Percentiles rank a stretch among this genome's conserved stretches.
These are phyloP conservation scores for Passer montanus DNA, from an alignment of 2,113 vertebrate genomes.

Conservation along the genomic window DNA sequence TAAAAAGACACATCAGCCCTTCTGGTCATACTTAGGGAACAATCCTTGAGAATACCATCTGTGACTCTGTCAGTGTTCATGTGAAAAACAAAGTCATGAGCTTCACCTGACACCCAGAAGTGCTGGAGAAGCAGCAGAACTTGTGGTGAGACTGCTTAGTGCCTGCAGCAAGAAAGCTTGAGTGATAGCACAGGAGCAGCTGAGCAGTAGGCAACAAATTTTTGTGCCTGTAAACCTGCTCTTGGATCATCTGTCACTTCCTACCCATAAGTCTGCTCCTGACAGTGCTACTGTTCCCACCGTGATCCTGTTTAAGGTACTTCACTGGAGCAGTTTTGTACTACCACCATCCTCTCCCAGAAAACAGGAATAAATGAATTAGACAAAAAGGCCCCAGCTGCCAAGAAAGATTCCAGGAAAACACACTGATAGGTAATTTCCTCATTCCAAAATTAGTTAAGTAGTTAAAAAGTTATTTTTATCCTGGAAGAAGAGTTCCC, in stretches of 20 bases:
- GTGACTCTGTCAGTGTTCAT: neutral
- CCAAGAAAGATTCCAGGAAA: neutral
- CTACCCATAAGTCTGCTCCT: neutral
- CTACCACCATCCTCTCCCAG: neutral
- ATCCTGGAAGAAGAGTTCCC: neutral
- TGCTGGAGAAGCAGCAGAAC: neutral
- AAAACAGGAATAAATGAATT: neutral
- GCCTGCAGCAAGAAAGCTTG: neutral
- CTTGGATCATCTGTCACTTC: neutral
- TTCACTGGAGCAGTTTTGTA: neutral
- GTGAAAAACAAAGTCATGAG: neutral
- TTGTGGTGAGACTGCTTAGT: neutral
- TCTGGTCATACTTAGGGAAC: neutral
- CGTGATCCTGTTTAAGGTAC: neutral
- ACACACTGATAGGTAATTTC: neutral
- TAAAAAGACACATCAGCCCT: neutral
- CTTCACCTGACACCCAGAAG: neutral
- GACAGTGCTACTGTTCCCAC: neutral
- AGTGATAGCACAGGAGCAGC: neutral
- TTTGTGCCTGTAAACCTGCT: neutral
- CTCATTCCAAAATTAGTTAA: neutral
- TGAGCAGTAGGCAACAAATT: neutral
- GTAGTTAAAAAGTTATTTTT: neutral
- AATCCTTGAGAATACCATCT: neutral
- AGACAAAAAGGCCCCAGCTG: neutral